Conservation (phyloP, 2,888 invertebrate species). For the Blera fallax region DNA sequence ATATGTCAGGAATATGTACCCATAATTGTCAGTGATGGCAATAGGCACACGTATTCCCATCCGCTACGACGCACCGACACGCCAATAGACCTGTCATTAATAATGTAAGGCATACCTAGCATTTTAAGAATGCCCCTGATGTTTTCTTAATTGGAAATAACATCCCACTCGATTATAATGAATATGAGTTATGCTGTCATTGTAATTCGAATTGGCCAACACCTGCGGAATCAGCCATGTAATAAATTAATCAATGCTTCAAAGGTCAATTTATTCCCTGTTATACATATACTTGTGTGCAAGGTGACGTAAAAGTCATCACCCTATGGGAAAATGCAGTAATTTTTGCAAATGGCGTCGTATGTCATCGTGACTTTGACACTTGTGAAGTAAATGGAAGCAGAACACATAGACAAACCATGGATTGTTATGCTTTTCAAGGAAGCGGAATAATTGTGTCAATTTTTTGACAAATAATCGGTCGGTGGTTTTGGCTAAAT, state of each 20-base stretch:
- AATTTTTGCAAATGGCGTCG: no score
- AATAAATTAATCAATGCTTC: neutral
- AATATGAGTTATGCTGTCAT: neutral
- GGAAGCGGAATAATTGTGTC: no score
- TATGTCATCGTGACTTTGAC: no score
- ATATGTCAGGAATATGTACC: neutral
- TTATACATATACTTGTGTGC: neutral
- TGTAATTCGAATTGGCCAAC: neutral
- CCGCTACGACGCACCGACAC: neutral
- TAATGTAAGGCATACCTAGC: neutral
- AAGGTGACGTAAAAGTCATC: no score
- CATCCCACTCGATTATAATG: neutral
- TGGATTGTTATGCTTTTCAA: no score
- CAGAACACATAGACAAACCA: no score
- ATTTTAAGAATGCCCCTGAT: neutral
- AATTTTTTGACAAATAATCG: no score
- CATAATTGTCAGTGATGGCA: neutral
- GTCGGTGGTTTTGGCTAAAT: no score
- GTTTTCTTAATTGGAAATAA: slow-evolving; percentile 4
- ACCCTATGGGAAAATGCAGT: no score
- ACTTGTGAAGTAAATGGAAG: no score
- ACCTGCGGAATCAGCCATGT: neutral
- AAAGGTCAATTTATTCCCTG: neutral
- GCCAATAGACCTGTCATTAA: neutral
- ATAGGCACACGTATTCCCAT: neutral